Base-by-base conservation (phyloP, 2,797 vertebrate species). In the Ispidina lecontei region DNA sequence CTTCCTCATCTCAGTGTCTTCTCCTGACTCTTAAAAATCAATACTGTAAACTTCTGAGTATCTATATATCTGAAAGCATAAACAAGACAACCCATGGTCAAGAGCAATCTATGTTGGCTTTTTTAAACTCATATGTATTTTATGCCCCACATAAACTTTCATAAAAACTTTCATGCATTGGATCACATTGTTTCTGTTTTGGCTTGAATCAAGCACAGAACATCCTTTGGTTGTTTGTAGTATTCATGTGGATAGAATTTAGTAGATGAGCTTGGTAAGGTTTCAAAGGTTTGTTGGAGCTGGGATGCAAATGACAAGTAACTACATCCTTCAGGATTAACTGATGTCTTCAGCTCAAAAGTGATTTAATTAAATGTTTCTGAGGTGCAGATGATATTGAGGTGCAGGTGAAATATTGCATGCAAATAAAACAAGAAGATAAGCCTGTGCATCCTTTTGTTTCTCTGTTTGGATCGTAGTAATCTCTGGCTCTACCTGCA, bases 401-500 rank as follows among this genome's bases (percentile, higher is more conserved):
- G 37, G 37, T 37, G 37, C 52, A 35, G 25, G 46, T 72, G 55
- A 78, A 84, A 67, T 69, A 67, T 28, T 72, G 21, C 47, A n/a
- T 44, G 76, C 51, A 80, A 79, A 83, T 65, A 11, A 29, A 87
- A 37, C 12, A 63, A 65, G 86, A 84, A 78, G 55, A 22, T 80
- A 54, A 4, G 28, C 19, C 21, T 70, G 25, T 1, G 0, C 35
- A 28, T 72, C 69, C 72, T 59, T 83, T 89, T 80, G 63, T 65
- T 52, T 77, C 25, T 76, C 49, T 88, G 39, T 47, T 89, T 82
- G 64, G 19, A 63, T 67, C 62, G n/a, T 85, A 47, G 63, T 79
- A 58, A 28, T 78, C 52, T 79, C 63, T 87, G 76, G 19, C 60
- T 64, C 37, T 58, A 80, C 63, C 76, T 63, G 20, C 17, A 4